Base-by-base conservation (phyloP, 2,797 vertebrate genomes). In the Syngnathus rostellatus region DNA sequence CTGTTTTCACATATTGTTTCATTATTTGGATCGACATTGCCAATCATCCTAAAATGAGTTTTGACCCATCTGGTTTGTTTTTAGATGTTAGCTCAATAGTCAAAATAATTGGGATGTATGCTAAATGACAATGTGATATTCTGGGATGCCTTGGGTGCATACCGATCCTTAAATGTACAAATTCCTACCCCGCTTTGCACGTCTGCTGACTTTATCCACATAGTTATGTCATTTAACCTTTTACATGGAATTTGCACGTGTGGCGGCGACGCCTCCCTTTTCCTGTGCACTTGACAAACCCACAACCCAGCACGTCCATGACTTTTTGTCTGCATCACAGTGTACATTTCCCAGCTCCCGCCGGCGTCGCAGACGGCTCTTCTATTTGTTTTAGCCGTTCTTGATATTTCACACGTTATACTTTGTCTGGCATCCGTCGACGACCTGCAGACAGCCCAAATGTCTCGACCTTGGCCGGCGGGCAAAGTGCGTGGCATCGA, bases 381-480 rank as follows among this genome's bases (percentile, higher is more conserved):
- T 76, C 69, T 88, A 54, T 89, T 89, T 88, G 83, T 85, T 84
- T 78, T 78, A 58, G 77, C 72, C 68, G 68, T 67, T 78, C 83
- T 50, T 72, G 84, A 86, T 81, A 87, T 89, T 90, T 91, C 87
- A 82, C 89, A 89, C 78, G 77, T 81, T 73, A 7, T 62, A 63
- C 80, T 63, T 77, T 21, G 51, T 72, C 82, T 72, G 74, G 69
- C 59, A 31, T 58, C 77, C 77, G 72, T 73, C 80, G 85, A 87
- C 83, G 79, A 75, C 73, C 74, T 41, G 75, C 71, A 79, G 78
- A 86, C 85, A 66, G 74, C 66, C 70, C 70, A 54, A 11, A 68
- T 62, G 50, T 43, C 73, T 61, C 11, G 38, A 69, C 67, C 67
- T 60, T 50, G 1, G 14, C 62, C 48, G 2, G 10, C 12, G 39